Evolutionary conservation across 2,113 vertebrate species (phyloP), one percentile per base, ranked within the genome.

Genomic region (Rissa tridactyla): DNA sequence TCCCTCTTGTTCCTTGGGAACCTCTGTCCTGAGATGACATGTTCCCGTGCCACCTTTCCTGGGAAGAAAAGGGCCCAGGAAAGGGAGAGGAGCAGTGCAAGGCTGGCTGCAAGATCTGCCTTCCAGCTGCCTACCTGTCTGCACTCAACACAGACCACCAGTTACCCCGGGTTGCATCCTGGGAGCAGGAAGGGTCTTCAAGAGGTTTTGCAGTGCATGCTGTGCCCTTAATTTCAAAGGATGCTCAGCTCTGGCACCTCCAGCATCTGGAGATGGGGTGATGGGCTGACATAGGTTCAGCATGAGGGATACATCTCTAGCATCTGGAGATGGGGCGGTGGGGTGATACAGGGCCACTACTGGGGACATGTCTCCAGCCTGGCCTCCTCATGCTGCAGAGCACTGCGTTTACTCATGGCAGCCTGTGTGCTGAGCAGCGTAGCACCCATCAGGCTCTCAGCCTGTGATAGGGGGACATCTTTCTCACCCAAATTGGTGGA

Each of bases 351-450:
- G 32, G 47, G 34, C 36, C 64, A 77, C 26, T 34, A 3, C 3
- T 1, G 5, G 18, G 23, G 34, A n/a, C 23, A 4, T 0, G 0
- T 52, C 14, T 70, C 30, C 68, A 80, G 68, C 54, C 79, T 82
- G 61, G 71, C 20, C 40, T 80, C 32, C 36, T 80, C 40, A 19
- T 10, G 16, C 65, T 82, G 30, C 49, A 78, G 40, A 82, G 27
- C 30, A 12, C n/a, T 83, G 49, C 29, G 19, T 70, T 76, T 72
- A 14, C 15, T 51, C 58, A 47, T 3, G 2, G 79, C 36, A 96
- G 40, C 27, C 55, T 40, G 17, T 1, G 1, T 60, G 57, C 40
- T 51, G 29, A 55, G 66, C 0, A 3, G 26, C 15, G 19, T 68
- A 47, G 22, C n/a, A 79, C 11, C 19, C 51, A 25, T 9, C 2